Percentiles rank a stretch among this genome's conserved stretches.
phyloP scores from a whole-genome alignment of 2,113 vertebrate species.

The Solenodon paradoxus region DNA sequence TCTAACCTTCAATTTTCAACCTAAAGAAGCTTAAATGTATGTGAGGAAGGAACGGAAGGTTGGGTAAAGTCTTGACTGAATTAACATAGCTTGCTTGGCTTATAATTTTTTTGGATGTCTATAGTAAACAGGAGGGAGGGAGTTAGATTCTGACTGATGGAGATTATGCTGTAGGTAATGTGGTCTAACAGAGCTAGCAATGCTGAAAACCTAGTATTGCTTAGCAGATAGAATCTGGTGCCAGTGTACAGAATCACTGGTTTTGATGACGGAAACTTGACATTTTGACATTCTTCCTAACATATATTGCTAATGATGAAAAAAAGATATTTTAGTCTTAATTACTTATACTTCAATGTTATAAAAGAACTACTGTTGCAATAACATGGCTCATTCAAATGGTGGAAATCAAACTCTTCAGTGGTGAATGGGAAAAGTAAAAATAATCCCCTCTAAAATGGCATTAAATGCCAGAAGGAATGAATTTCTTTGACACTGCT shows the following conservation, averaged over 20 bases:
- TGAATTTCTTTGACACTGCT: not conserved
- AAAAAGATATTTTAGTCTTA: not conserved
- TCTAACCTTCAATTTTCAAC: not conserved
- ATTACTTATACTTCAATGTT: not conserved
- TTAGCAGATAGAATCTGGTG: not conserved
- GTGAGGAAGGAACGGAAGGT: not conserved
- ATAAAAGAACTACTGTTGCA: not conserved
- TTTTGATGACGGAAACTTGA: not conserved
- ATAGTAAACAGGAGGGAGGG: not conserved
- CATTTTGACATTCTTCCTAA: not conserved
- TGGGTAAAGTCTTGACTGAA: not conserved
- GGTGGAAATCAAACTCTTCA: not conserved
- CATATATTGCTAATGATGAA: not conserved
- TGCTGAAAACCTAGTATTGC: not conserved
- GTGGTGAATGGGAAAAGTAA: not conserved
- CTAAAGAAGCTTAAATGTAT: not conserved
- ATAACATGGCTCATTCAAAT: not conserved
- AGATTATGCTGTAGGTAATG: not conserved
- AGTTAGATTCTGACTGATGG: not conserved
- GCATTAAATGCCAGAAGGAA: not conserved
- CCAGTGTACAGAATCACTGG: not conserved
- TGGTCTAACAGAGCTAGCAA: not conserved
- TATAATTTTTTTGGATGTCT: not conserved
- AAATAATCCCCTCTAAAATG: not conserved
- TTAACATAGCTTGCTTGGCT: not conserved